Conservation (phyloP, 2,888 invertebrate species). For the Tuberolachnus salignus region DNA sequence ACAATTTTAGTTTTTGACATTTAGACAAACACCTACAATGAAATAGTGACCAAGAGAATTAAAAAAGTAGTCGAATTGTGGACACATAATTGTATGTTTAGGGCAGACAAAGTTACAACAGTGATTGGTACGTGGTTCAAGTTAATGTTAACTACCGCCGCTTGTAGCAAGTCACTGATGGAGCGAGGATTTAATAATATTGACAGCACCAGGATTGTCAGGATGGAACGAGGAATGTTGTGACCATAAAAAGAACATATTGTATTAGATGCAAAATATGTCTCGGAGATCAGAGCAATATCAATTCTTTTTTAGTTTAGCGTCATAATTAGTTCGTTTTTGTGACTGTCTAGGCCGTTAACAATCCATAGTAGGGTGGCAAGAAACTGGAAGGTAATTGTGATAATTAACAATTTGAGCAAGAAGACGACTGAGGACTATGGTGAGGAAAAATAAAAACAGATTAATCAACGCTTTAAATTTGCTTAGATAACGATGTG, state of each 20-base stretch:
- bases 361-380: neutral
- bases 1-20: too few relatives aligned
- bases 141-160: too few relatives aligned
- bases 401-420: neutral
- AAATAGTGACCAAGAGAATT: too few relatives aligned
- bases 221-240: neutral
- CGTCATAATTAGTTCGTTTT: neutral
- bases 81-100: too few relatives aligned
- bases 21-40: too few relatives aligned
- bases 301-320: neutral
- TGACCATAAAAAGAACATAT: neutral
- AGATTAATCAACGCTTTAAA: neutral
- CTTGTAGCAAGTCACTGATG: too few relatives aligned
- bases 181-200: too few relatives aligned
- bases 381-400: neutral
- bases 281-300: neutral
- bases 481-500: neutral
- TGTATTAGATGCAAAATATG: neutral
- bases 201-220: neutral
- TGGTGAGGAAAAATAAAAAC: neutral
- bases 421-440: neutral
- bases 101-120: too few relatives aligned
- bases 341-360: neutral
- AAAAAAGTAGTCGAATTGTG: too few relatives aligned
- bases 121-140: too few relatives aligned